Evolutionary conservation across 1,140 invertebrate species (phyloP), one percentile per base, ranked within the genome.

Genomic region (Anadara kagoshimensis): DNA sequence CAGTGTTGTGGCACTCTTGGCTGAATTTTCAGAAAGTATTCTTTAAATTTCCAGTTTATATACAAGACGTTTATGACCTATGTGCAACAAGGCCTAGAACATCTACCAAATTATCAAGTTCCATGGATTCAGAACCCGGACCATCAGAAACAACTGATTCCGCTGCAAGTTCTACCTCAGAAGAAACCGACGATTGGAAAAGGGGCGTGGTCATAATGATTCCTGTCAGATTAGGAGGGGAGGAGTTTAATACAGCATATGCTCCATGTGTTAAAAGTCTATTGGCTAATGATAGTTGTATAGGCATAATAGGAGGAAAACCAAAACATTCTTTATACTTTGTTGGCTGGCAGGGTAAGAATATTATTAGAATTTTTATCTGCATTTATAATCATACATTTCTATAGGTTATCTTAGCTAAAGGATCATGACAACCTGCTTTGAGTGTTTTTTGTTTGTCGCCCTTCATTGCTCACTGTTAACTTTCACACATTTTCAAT

Each of bases 261-360:
- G 92, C 93, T 22, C 92, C 94, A 7, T 96, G 94, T 86, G 89
- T 98, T 5, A 86, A 95, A 67, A 92, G 93, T 45, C 85, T 97
- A 7, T 91, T 98, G 10, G 94, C 93, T 63, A 90, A 95, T 73
- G 93, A 95, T 70, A 91, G 92, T 78, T 97, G 95, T 81, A 93
- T 97, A 78, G 96, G 96, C 26, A 94, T 98, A 51, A 97, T 97
- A 83, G 96, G 96, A 4, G 96, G 96, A 10, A 91, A 94, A 81
- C 96, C 96, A 4, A 95, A 95, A 84, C 96, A 97, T 91, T 96
- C 96, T 12, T 89, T 97, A 7, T 97, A 97, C 89, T 97, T 98
- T 90, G 91, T 97, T 63, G 96, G 96, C 24, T 97, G 94, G 85
- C 95, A 97, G 92, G 92, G 92, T 92, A 83, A 75, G 29, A 36